These are phyloP conservation scores for Eurosta solidaginis DNA, from an alignment of 1,140 invertebrate species.

Conservation along the genomic window DNA sequence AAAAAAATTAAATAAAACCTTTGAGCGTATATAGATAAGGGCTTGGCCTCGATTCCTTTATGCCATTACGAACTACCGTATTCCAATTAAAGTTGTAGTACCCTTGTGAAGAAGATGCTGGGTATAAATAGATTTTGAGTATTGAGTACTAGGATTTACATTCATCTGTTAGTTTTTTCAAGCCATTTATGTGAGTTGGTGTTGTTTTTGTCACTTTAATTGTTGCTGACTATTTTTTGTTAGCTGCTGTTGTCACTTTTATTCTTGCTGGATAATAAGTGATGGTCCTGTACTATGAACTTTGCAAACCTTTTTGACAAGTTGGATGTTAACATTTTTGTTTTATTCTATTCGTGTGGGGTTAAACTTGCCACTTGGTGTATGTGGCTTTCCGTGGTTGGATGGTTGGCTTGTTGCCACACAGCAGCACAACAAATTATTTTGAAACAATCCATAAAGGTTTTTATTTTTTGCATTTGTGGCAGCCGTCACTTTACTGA, in stretches of 20 bases:
- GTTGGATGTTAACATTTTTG: not conserved
- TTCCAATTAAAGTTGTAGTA: too few species aligned
- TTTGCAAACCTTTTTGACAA: conserved; percentile 21
- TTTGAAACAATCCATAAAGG: not conserved
- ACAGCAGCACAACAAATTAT: not conserved
- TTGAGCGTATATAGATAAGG: too few species aligned
- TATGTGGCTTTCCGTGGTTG: not conserved
- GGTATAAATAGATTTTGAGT: too few species aligned
- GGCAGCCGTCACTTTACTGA: too few species aligned
- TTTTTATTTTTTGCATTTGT: not conserved
- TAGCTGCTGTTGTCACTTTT: too few species aligned
- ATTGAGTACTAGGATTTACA: not conserved
- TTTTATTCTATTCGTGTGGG: too few species aligned
- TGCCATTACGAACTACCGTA: too few species aligned
- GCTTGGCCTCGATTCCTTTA: too few species aligned
- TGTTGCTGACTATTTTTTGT: too few species aligned
- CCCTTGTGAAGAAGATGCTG: too few species aligned
- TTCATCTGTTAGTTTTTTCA: not conserved
- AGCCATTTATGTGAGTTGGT: not conserved
- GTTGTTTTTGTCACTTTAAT: not conserved
- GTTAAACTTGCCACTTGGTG: not conserved
- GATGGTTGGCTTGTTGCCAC: not conserved
- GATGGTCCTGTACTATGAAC: not conserved
- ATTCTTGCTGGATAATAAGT: conserved; percentile 14
- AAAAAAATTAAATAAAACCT: too few species aligned